Percentiles rank a stretch among this genome's conserved stretches.
These are phyloP conservation scores for Nemopilema nomurai DNA, from an alignment of 30 jellyfish, hydroid and myxozoan species.

Conservation along the genomic window DNA sequence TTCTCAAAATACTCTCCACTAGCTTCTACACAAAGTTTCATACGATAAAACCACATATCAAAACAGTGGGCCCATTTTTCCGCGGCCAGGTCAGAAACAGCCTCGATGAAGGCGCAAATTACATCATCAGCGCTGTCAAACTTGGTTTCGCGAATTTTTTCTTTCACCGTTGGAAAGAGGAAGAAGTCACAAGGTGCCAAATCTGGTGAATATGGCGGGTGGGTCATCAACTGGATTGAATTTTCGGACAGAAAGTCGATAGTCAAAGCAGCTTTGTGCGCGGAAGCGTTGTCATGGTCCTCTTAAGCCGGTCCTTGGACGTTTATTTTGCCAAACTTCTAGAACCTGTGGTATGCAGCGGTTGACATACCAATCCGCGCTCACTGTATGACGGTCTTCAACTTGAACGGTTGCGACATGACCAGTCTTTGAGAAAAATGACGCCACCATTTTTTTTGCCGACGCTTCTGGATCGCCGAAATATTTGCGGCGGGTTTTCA, in stretches of 20 bases:
- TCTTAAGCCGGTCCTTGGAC: neutral
- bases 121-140: slow-evolving; percentile 12
- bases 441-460: slow-evolving; percentile 31
- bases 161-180: neutral
- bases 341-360: slow-evolving; percentile 2
- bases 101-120: slow-evolving; percentile 3
- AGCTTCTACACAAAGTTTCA: neutral
- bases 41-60: neutral
- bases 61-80: neutral
- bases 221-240: slow-evolving; percentile 21
- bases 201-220: slow-evolving; percentile 48
- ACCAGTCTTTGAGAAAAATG: slow-evolving; percentile 14
- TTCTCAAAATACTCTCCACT: neutral
- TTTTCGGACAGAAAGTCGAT: slow-evolving; percentile 8
- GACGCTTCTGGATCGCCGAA: slow-evolving; percentile 19
- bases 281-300: slow-evolving; percentile 51
- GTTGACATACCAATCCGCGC: slow-evolving; percentile 1
- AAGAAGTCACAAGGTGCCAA: slow-evolving; percentile 66
- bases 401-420: slow-evolving; percentile 4
- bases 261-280: slow-evolving; percentile 17
- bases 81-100: neutral
- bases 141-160: slow-evolving; percentile 7
- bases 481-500: slow-evolving; percentile 12
- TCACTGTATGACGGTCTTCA: slow-evolving; percentile 11
- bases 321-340: neutral